phyloP scores from a whole-genome alignment of 2,888 invertebrate genomes.

The Monopis laevigella region DNA sequence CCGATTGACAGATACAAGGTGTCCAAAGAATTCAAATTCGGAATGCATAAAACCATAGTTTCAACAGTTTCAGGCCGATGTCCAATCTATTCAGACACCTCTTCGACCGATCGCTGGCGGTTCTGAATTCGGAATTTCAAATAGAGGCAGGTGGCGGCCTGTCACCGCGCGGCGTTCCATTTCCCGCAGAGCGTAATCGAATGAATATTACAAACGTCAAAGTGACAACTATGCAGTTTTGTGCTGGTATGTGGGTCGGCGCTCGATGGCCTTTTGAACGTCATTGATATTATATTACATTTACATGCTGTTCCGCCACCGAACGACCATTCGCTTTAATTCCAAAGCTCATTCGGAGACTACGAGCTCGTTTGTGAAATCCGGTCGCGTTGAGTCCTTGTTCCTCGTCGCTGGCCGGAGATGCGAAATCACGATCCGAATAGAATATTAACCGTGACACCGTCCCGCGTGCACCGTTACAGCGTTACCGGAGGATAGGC shows the following conservation, averaged over 20 bases:
- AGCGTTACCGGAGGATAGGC: conserved; percentile 37
- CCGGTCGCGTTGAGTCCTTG: too few relatives aligned
- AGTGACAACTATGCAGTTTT: conserved; percentile 48
- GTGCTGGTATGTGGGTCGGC: conserved; percentile 51
- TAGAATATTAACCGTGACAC: conserved; percentile 32
- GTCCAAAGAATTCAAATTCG: conserved; percentile 6
- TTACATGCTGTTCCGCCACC: too few relatives aligned
- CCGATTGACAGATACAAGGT: conserved; percentile 7
- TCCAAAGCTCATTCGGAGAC: too few relatives aligned
- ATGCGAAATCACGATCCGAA: not conserved
- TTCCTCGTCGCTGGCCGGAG: too few relatives aligned
- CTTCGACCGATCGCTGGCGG: conserved; percentile 16
- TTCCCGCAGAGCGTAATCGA: conserved; percentile 55
- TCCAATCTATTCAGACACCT: conserved; percentile 25
- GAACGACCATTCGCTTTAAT: too few relatives aligned
- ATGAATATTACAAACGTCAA: conserved; percentile 64
- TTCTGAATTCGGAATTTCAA: conserved; percentile 21
- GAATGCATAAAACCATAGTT: conserved; percentile 18
- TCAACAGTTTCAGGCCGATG: conserved; percentile 38
- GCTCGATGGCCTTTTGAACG: conserved; percentile 42
- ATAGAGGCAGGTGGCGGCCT: conserved; percentile 41
- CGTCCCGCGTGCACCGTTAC: conserved; percentile 38
- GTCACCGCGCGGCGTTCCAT: conserved; percentile 49
- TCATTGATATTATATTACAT: too few relatives aligned
- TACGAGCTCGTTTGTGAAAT: too few relatives aligned